Evolutionary conservation across 2,888 invertebrate species (phyloP), one percentile per base, ranked within the genome.

Genomic region (Lasioglossum figueresi): DNA sequence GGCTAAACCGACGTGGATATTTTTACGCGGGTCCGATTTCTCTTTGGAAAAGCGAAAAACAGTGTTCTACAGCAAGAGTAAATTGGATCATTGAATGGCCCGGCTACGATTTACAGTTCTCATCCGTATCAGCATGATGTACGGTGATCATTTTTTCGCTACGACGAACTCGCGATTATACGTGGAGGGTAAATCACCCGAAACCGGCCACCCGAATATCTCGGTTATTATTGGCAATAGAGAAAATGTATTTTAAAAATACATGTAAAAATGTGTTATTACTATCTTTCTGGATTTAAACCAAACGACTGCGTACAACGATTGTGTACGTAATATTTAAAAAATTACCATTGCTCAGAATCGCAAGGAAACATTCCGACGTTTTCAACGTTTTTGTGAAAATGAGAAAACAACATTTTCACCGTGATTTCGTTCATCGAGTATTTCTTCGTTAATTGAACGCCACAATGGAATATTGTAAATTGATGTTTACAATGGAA

Each of bases 1-100:
- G 66, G 16, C 43, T 66, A 45, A 19, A 48, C 16, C 37, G 23
- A 27, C n/a, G n/a, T 12, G 31, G 40, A 1, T 52, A 70, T 70
- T 40, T 40, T 70, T 70, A 37, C 70, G 37, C 19, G 70, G n/a
- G 12, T 1, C n/a, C 40, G 70, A 40, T 70, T 40, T 70, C 37
- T 70, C 70, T 23, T 70, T 70, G 4, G n/a, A n/a, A 23, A 70
- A 37, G 70, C 37, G 70, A 14, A 40, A 70, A n/a, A 70, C 37
- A 40, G n/a, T 70, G 34, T 70, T 66, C 66, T 34, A 34, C 34
- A 23, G 23, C 34, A 4, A 37, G 34, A 37, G 68, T 37, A 37
- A 34, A 66, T 66, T 34, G 66, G 34, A 19, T 66, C 14, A 34
- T 66, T 66, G 66, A 66, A 66, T 66, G 34, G 34, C 66, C 19